A percentile compares a stretch with the other conserved stretches of the same genome.
Conservation (phyloP, 2,113 vertebrate species). For the Fukomys damarensis region DNA sequence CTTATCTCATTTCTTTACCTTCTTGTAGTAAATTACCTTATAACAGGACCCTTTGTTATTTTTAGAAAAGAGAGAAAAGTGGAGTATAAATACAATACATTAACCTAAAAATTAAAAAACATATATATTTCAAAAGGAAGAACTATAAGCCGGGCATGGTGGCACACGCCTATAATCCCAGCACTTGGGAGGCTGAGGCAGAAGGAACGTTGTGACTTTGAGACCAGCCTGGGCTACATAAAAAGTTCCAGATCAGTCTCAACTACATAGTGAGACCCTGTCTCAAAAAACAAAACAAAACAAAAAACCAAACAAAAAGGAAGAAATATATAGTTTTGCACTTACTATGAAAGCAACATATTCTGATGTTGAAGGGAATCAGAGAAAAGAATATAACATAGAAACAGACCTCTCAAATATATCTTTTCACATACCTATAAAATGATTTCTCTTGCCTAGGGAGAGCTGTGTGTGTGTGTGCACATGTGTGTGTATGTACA, state of each 20-base stretch:
- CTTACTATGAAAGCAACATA: neutral
- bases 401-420: neutral
- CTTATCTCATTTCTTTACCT: neutral
- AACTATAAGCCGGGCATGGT: no score
- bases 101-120: slow-evolving; percentile 14
- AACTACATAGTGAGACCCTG: no score
- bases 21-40: neutral
- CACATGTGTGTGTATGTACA: neutral
- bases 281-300: no score
- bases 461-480: neutral
- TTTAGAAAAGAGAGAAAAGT: neutral
- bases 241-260: no score
- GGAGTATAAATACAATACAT: slow-evolving; percentile 2
- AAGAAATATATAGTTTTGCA: neutral
- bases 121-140: neutral
- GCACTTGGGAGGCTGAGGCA: no score
- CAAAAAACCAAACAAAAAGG: no score
- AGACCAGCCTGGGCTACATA: no score
- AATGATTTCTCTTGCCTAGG: neutral
- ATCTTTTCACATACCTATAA: neutral
- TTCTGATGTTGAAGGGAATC: slow-evolving; percentile 10
- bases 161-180: no score
- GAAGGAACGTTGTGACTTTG: no score
- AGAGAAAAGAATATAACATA: neutral
- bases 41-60: neutral